Conservation (phyloP, 2,797 vertebrate species). For the Vireo griseus region DNA sequence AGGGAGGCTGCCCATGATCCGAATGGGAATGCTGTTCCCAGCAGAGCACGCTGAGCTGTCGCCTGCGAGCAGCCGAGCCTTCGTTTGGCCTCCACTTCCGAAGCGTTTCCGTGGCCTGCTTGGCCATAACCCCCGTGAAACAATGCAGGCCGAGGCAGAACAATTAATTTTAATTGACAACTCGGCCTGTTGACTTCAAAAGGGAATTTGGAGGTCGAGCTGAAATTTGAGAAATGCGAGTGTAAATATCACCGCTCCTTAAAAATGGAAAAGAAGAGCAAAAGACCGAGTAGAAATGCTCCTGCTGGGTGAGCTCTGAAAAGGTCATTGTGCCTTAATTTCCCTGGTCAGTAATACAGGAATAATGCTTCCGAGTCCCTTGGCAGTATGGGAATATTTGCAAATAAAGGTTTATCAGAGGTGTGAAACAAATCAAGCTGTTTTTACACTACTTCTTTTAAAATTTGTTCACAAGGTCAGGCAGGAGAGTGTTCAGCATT, state of each 20-base stretch:
- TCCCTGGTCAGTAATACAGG: background rate
- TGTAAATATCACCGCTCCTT: background rate
- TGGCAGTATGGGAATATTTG: background rate
- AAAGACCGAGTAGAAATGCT: background rate
- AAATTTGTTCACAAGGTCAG: background rate
- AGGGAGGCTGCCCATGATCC: background rate
- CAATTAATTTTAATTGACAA: conserved; percentile 1
- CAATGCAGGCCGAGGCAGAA: background rate
- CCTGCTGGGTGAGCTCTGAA: background rate
- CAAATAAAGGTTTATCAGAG: background rate
- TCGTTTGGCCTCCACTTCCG: background rate
- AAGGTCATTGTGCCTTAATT: background rate
- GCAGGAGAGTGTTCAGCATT: background rate
- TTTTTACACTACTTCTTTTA: background rate
- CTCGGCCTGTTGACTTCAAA: background rate
- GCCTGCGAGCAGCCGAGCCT: background rate
- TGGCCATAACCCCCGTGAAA: background rate
- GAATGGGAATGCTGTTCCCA: background rate
- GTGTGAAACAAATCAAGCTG: background rate
- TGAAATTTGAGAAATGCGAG: background rate
- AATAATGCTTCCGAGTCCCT: background rate
- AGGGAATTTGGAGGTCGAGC: background rate
- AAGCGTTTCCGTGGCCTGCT: background rate
- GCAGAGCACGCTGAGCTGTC: background rate
- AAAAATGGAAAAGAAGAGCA: background rate